Conservation (phyloP, 2,113 vertebrate genomes). For the Suncus etruscus region DNA sequence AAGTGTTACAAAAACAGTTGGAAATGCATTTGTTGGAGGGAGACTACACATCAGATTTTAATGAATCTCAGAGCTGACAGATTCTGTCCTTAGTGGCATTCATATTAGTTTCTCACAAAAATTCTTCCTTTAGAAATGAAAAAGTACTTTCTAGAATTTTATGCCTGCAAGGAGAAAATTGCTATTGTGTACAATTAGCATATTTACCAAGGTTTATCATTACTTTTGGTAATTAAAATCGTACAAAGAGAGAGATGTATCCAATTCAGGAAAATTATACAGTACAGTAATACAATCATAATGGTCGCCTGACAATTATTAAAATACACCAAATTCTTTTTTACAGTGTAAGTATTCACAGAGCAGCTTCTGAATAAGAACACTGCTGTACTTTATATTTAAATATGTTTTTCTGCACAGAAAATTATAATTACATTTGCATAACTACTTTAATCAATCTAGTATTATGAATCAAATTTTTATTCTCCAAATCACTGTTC, state of each 20-base stretch:
- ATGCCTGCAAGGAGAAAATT: slow-evolving; percentile 83
- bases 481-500: slow-evolving; percentile 82
- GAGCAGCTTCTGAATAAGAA: slow-evolving; percentile 82
- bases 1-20: slow-evolving; percentile 31
- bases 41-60: slow-evolving; percentile 35
- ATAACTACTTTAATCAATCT: slow-evolving; percentile 86
- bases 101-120: not conserved
- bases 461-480: slow-evolving; percentile 82
- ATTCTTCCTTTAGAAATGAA: slow-evolving; percentile 73
- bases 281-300: slow-evolving; percentile 86
- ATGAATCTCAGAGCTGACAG: slow-evolving; percentile 49
- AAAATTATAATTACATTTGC: slow-evolving; percentile 86
- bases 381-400: slow-evolving; percentile 78
- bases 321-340: slow-evolving; percentile 83
- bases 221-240: slow-evolving; percentile 88
- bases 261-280: slow-evolving; percentile 85
- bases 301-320: slow-evolving; percentile 84
- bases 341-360: slow-evolving; percentile 81
- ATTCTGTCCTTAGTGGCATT: slow-evolving; percentile 20
- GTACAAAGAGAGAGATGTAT: slow-evolving; percentile 80
- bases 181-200: slow-evolving; percentile 85
- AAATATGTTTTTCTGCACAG: slow-evolving; percentile 81
- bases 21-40: slow-evolving; percentile 53
- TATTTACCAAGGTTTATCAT: slow-evolving; percentile 84
- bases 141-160: slow-evolving; percentile 79